A percentile compares a stretch with the other conserved stretches of the same genome.
Evolutionary conservation across 2,888 invertebrate species (phyloP).

Genomic region (Alcis repandata): DNA sequence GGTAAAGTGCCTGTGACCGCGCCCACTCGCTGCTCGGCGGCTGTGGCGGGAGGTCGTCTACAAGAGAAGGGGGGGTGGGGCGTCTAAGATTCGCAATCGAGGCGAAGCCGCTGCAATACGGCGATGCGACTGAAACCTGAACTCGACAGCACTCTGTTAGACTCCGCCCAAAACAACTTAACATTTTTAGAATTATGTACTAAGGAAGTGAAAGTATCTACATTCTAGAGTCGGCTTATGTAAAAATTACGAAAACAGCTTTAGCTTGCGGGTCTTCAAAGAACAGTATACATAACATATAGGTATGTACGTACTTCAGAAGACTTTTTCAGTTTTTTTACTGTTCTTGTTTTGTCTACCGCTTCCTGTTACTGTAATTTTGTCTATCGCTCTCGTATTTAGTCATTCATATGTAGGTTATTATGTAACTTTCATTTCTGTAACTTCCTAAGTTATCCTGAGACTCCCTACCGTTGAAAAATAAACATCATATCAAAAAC

Average conservation of each 20-base stretch:
- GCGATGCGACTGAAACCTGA: slow-evolving; percentile 59
- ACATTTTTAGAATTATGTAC: background rate
- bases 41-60: slow-evolving; percentile 37
- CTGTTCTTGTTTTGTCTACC: too few species aligned
- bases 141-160: slow-evolving; percentile 20
- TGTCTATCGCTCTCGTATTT: too few species aligned
- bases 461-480: too few species aligned
- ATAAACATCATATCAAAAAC: slow-evolving; percentile 8
- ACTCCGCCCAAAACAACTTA: slow-evolving; percentile 5
- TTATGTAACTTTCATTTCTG: too few species aligned
- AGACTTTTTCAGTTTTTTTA: too few species aligned
- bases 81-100: slow-evolving; percentile 35
- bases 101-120: slow-evolving; percentile 58
- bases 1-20: slow-evolving; percentile 45
- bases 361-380: too few species aligned
- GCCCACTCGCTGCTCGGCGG: slow-evolving; percentile 41
- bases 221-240: background rate
- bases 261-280: too few species aligned
- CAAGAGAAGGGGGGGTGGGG: slow-evolving; percentile 24
- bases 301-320: too few species aligned
- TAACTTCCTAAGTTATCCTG: too few species aligned
- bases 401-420: too few species aligned
- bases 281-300: too few species aligned
- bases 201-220: background rate
- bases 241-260: background rate